These are phyloP conservation scores for Hipposideros armiger DNA, from an alignment of 2,113 vertebrate species.

Conservation along the genomic window DNA sequence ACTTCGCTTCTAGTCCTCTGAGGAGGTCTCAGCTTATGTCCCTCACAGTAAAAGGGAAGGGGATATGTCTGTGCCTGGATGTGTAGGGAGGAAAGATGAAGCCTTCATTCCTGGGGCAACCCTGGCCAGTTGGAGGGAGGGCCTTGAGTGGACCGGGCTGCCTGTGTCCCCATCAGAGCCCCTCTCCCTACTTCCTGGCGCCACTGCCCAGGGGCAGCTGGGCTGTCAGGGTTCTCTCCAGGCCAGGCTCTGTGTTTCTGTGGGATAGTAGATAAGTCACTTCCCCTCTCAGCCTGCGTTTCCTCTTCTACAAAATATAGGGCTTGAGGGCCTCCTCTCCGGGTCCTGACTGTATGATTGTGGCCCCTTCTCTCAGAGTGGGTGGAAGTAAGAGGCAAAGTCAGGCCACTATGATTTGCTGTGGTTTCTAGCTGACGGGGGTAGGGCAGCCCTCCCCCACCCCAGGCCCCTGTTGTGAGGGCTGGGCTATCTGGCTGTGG, in stretches of 20 bases:
- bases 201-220: background rate
- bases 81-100: background rate
- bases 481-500: background rate
- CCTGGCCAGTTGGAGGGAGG: background rate
- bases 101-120: background rate
- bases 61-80: background rate
- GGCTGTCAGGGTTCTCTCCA: background rate
- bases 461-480: background rate
- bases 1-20: conserved; percentile 17
- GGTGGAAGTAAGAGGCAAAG: background rate
- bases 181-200: conserved; percentile 21
- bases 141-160: background rate
- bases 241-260: conserved; percentile 61
- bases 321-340: conserved; percentile 36
- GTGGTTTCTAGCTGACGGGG: conserved; percentile 48
- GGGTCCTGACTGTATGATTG: background rate
- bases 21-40: background rate
- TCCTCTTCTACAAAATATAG: conserved; percentile 73
- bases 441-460: background rate
- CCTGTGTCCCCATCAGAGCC: background rate
- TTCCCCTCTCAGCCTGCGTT: conserved; percentile 78
- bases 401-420: conserved; percentile 60
- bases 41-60: background rate
- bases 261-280: conserved; percentile 81
- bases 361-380: conserved; percentile 43